Percentiles rank a stretch among this genome's conserved stretches.
These are phyloP conservation scores for Oreocharis arfaki DNA, from an alignment of 2,113 vertebrate genomes.

Conservation along the genomic window DNA sequence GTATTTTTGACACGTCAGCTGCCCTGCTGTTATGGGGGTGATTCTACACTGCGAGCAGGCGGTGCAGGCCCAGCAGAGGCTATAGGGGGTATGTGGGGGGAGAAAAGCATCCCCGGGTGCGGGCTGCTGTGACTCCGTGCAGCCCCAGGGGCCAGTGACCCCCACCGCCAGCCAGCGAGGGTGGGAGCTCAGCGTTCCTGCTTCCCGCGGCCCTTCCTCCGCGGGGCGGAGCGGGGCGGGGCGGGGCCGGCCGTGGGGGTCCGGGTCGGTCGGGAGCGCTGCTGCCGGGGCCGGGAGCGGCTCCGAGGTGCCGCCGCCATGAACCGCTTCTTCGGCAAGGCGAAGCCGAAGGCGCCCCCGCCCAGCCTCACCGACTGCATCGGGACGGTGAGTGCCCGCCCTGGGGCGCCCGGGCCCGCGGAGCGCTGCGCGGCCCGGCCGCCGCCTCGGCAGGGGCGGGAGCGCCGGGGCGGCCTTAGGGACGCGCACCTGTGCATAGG, in stretches of 20 bases:
- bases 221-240: not conserved
- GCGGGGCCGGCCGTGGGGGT: not conserved
- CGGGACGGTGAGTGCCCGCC: slow-evolving; percentile 78
- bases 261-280: not conserved
- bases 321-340: slow-evolving; percentile 92
- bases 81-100: rapidly evolving
- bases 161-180: rapidly evolving
- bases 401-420: not conserved
- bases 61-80: rapidly evolving
- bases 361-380: slow-evolving; percentile 97
- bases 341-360: slow-evolving; percentile 87
- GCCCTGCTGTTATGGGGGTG: rapidly evolving
- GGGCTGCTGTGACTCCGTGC: rapidly evolving
- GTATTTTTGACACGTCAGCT: no score
- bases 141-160: rapidly evolving
- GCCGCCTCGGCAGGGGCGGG: not conserved
- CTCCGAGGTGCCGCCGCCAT: slow-evolving; percentile 51
- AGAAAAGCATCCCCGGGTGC: not conserved
- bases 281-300: not conserved
- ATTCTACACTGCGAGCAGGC: not conserved
- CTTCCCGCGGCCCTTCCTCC: not conserved
- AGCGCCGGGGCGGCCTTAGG: not conserved
- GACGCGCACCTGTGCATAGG: not conserved
- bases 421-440: not conserved
- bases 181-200: not conserved